A percentile compares a stretch with the other conserved stretches of the same genome.
Evolutionary conservation across 2,888 invertebrate genomes (phyloP).

Genomic region (Agrotis exclamationis): DNA sequence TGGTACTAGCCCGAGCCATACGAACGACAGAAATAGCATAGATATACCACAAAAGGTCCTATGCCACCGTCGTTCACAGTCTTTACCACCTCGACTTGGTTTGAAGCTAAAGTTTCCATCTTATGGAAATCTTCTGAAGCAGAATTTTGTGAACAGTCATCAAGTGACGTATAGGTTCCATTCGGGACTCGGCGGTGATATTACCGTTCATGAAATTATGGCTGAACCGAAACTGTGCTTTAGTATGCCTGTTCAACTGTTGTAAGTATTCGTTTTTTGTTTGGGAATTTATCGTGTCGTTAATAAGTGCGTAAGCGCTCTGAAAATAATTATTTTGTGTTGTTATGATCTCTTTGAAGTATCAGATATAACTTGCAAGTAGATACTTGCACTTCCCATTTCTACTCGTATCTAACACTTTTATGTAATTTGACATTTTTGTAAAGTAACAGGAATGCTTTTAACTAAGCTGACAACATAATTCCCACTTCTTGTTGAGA

Average conservation of each 20-base stretch:
- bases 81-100: constrained; percentile 95
- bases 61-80: constrained; percentile 94
- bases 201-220: constrained; percentile 98
- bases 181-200: constrained; percentile 97
- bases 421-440: neutral
- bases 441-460: neutral
- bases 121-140: constrained; percentile 93
- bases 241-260: constrained; percentile 95
- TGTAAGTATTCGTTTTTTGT: constrained; percentile 92
- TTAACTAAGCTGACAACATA: neutral
- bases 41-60: constrained; percentile 83
- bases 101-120: constrained; percentile 95
- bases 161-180: constrained; percentile 96
- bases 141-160: constrained; percentile 94
- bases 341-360: neutral
- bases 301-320: neutral
- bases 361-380: neutral
- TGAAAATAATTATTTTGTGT: neutral
- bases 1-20: constrained; percentile 93
- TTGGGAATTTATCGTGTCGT: neutral
- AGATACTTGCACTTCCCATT: neutral
- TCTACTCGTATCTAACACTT: neutral
- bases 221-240: constrained; percentile 97
- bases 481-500: neutral
- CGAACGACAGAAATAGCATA: constrained; percentile 84